Evolutionary conservation across 2,888 invertebrate species (phyloP), one percentile per base, ranked within the genome.

Genomic region (Meiosimyza decipiens): DNA sequence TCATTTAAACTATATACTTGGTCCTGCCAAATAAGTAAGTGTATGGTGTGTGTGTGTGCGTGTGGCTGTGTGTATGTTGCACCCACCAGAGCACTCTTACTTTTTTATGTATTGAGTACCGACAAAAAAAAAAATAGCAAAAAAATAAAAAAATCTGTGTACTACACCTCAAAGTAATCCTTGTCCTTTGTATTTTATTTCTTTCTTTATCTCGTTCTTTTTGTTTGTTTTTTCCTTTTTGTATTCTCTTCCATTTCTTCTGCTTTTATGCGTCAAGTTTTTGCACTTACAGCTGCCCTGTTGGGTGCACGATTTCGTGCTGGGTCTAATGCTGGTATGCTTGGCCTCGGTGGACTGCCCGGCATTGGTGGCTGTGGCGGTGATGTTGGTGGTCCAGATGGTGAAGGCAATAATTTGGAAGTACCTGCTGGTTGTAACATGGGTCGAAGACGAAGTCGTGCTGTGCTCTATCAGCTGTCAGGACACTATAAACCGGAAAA

Each of bases 401-500:
- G 93, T 89, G 84, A 84, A 68, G 82, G 92, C 84, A 92, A 91
- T 72, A 90, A 91, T 86, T 86, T 94, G 88, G 93, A 93, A 88
- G 92, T 92, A 81, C 92, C 93, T 75, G 94, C 94, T 80, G 93
- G 94, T 81, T 92, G 94, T 83, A 96, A 96, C 90, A 96, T 96
- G 90, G 96, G 95, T 81, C 90, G 97, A 79, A 90, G 98, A 83
- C 91, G 98, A 83, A 97, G 97, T 86, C 91, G 98, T 84, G 98
- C 98, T 59, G 97, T 98, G 74, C 92, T 98, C 77, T 98, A 98
- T 89, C 97, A 98, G 89, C 91, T 98, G 82, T 97, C 97, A 80
- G 98, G 98, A 77, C 97, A 97, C 75, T 98, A 97, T 89, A 96
- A 95, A 87, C 96, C 95, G 85, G 96, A 96, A 88, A 95, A 95